Evolutionary conservation across 2,888 invertebrate species (phyloP).

Genomic region (Parnassius smintheus): DNA sequence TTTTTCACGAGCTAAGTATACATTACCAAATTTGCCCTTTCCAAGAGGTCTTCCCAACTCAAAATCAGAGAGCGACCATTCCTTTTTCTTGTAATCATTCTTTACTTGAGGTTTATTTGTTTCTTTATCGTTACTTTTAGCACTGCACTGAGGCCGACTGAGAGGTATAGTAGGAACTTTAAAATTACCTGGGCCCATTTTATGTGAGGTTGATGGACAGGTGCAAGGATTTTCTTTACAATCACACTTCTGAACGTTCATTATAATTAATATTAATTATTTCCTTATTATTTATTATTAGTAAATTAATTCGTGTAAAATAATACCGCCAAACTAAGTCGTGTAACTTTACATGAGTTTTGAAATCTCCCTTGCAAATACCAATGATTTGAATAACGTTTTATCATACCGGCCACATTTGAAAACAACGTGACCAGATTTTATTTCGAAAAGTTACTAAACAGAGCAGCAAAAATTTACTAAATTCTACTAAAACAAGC

Average conservation of each 20-base stretch:
- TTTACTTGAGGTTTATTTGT: slow-evolving; percentile 40
- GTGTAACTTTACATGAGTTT: no score
- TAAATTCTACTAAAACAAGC: no score
- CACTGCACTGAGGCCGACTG: slow-evolving; percentile 45
- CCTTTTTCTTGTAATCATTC: slow-evolving; percentile 68
- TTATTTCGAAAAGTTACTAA: no score
- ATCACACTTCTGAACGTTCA: slow-evolving; percentile 56
- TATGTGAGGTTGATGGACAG: slow-evolving; percentile 45
- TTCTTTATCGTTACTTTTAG: slow-evolving; percentile 51
- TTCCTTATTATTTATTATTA: background rate
- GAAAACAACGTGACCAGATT: no score
- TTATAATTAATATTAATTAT: slow-evolving; percentile 29
- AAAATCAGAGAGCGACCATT: slow-evolving; percentile 92
- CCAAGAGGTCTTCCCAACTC: slow-evolving; percentile 96
- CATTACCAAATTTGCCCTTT: slow-evolving; percentile 98
- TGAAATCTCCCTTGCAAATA: no score
- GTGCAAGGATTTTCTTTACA: slow-evolving; percentile 64
- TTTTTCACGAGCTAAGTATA: slow-evolving; percentile 96
- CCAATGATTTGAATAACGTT: no score
- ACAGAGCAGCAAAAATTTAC: no score
- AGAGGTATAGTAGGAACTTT: slow-evolving; percentile 66
- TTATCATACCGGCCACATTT: no score
- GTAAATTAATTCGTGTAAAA: background rate
- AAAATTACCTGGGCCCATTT: slow-evolving; percentile 55
- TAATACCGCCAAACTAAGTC: no score